A percentile compares a stretch with the other conserved stretches of the same genome.
Conservation (phyloP, 2,113 vertebrate species). For the Pycnonotus jocosus region DNA sequence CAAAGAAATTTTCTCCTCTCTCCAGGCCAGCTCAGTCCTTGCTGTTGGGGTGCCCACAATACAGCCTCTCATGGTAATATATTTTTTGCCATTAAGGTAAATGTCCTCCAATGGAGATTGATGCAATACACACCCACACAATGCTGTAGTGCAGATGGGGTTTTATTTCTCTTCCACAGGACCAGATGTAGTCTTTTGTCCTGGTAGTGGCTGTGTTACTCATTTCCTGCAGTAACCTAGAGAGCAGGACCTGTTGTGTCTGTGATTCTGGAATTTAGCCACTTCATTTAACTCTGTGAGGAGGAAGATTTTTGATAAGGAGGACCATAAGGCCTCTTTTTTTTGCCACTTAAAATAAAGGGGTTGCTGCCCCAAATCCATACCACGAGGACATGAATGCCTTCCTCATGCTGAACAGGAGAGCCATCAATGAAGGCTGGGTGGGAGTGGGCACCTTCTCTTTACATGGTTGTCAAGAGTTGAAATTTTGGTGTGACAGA, state of each 20-base stretch:
- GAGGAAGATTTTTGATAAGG: not conserved
- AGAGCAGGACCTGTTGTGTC: not conserved
- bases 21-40: not conserved
- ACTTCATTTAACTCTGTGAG: not conserved
- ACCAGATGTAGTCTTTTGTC: not conserved
- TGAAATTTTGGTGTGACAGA: not conserved
- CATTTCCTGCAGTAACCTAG: not conserved
- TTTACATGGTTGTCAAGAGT: not conserved
- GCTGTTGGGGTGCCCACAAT: not conserved
- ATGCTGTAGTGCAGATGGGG: rapidly evolving
- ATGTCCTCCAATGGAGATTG: not conserved
- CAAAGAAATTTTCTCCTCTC: not conserved
- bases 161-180: not conserved
- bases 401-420: not conserved
- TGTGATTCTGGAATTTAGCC: not conserved
- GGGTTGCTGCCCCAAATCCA: not conserved
- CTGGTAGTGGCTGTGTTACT: not conserved
- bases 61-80: not conserved
- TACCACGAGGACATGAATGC: rapidly evolving
- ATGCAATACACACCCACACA: not conserved
- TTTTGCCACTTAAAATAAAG: not conserved
- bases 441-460: not conserved
- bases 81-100: not conserved
- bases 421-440: not conserved
- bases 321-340: not conserved